Base-by-base conservation (phyloP, 2,888 invertebrate species). In the Cecidostiba fungosa region DNA sequence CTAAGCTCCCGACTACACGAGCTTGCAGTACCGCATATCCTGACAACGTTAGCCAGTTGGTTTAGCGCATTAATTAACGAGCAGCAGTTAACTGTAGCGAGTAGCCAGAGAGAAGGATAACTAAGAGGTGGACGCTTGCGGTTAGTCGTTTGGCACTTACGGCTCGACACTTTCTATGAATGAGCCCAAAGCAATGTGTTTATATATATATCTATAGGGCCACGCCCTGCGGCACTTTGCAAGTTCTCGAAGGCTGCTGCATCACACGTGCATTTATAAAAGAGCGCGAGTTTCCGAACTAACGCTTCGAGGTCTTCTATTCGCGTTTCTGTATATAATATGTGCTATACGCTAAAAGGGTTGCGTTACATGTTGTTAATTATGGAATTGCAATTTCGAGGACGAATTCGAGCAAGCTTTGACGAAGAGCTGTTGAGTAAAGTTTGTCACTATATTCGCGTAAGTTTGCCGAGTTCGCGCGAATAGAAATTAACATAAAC, bases 111-210 rank as follows among this genome's bases (percentile, higher is more conserved):
- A 12, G 14, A 6, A 0, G 5, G 66, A 66, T 4, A 29, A 26
- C 62, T 29, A 29, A 66, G 29, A 66, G 29, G 23, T 39, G 39
- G 12, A 39, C 73, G 23, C 43, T 73, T 66, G 29, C 66, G 66
- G 14, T 29, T 26, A 66, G 26, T 66, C 66, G 66, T 66, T 26
- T n/a, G 29, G 29, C n/a, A 26, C 29, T 66, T 66, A 16, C 66
- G 23, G 5, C 62, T 29, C 29, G 66, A 66, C 66, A 66, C 66
- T 66, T 66, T 66, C 66, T 66, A 4, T 66, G 66, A 66, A 29
- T 26, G 66, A 66, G 66, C n/a, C n/a, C n/a, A n/a, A n/a, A n/a
- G n/a, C n/a, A n/a, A n/a, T n/a, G n/a, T n/a, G n/a, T n/a, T n/a
- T n/a, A n/a, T n/a, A n/a, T n/a, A n/a, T n/a, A n/a, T n/a, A n/a